phyloP scores from a whole-genome alignment of 2,113 vertebrate species.

The Rhodinocichla rosea region DNA sequence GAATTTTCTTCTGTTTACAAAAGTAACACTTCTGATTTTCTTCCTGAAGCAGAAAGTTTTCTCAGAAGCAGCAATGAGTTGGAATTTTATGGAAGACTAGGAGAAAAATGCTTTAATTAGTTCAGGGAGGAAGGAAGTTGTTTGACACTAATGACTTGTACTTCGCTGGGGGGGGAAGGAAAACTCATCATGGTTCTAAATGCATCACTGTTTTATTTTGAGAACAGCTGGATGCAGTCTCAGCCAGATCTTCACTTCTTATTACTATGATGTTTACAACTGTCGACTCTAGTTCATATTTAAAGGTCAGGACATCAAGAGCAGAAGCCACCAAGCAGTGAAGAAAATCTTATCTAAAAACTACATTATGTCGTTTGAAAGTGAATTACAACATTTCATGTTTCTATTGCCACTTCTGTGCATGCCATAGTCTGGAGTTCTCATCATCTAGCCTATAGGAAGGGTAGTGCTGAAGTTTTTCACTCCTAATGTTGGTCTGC shows the following conservation, averaged over 20 bases:
- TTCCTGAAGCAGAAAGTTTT: neutral
- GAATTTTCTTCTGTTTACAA: neutral
- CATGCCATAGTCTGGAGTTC: neutral
- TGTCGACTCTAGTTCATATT: neutral
- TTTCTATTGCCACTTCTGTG: neutral
- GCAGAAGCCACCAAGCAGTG: neutral
- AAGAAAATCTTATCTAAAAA: neutral
- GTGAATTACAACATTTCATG: neutral
- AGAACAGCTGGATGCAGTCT: constrained; percentile 12
- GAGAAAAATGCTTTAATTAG: neutral
- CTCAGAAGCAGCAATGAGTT: neutral
- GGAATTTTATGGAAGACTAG: neutral
- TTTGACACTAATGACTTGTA: neutral
- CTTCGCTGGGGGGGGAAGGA: neutral
- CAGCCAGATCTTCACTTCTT: neutral
- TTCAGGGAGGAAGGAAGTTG: neutral
- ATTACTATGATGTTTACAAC: neutral
- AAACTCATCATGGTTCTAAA: neutral
- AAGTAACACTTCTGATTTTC: neutral
- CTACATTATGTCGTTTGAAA: neutral
- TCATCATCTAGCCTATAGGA: neutral
- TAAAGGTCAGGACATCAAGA: neutral
- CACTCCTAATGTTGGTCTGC: neutral
- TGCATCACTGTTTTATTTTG: constrained; percentile 31
- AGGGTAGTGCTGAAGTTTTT: neutral